A percentile compares a stretch with the other conserved stretches of the same genome.
phyloP scores from a whole-genome alignment of 2,797 vertebrate species.

The Betta splendens region DNA sequence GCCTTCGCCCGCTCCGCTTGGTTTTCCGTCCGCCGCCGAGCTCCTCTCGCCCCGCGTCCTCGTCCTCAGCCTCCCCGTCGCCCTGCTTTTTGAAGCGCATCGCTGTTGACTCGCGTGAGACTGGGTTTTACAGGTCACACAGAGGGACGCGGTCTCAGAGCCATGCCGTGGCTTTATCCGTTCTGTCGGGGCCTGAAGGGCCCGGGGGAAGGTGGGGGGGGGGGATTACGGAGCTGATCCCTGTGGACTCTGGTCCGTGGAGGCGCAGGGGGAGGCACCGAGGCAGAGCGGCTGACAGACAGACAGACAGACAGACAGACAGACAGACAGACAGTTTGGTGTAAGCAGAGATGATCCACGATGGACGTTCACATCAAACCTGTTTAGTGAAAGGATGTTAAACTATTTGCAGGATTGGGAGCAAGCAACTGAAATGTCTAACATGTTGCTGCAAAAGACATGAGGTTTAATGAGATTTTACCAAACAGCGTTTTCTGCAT shows the following conservation, averaged over 20 bases:
- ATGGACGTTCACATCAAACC: slow-evolving; percentile 26
- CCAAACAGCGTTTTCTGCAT: no score
- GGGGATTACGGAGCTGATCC: slow-evolving; percentile 69
- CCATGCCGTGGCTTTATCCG: slow-evolving; percentile 55
- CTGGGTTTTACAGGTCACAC: slow-evolving; percentile 48
- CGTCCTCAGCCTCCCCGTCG: slow-evolving; percentile 33
- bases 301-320: slow-evolving; percentile 47
- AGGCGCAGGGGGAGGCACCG: slow-evolving; percentile 22
- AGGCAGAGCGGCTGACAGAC: slow-evolving; percentile 21
- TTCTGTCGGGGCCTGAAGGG: slow-evolving; percentile 48
- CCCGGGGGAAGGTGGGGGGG: slow-evolving; percentile 37
- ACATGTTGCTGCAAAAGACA: no score
- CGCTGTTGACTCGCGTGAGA: slow-evolving; percentile 52
- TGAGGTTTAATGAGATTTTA: no score
- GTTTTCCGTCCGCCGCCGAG: slow-evolving; percentile 50
- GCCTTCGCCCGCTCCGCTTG: slow-evolving; percentile 18
- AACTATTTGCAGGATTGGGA: no score
- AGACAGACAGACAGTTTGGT: slow-evolving; percentile 5
- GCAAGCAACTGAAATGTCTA: no score
- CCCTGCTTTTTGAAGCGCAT: slow-evolving; percentile 41
- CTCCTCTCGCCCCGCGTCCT: slow-evolving; percentile 15
- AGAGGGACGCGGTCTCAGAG: slow-evolving; percentile 59
- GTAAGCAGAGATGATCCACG: slow-evolving; percentile 21
- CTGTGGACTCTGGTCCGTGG: slow-evolving; percentile 40
- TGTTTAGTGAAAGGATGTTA: no score